phyloP scores from a whole-genome alignment of 1,140 invertebrate species.

The Atta colombica region DNA sequence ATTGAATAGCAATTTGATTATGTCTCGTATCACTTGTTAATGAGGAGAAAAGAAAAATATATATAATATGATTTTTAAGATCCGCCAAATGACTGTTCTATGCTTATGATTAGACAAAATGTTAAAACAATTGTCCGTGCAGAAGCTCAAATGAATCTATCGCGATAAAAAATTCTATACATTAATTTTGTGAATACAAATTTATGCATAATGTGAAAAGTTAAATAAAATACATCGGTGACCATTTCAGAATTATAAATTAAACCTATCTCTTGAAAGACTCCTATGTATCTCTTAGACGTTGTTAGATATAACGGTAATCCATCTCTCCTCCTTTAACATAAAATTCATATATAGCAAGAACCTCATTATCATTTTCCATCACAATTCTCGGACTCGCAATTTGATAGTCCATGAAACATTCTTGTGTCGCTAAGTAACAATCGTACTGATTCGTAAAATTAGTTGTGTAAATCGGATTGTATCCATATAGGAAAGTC shows the following conservation, averaged over 20 bases:
- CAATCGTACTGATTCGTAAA: background rate
- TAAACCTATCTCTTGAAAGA: background rate
- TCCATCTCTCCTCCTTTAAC: constrained; percentile 23
- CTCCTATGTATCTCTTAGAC: constrained; percentile 15
- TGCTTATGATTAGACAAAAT: background rate
- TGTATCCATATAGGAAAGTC: background rate
- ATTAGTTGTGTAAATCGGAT: constrained; percentile 31
- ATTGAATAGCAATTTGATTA: constrained; percentile 33
- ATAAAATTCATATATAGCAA: constrained; percentile 24
- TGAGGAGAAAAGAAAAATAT: background rate
- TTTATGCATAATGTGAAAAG: background rate
- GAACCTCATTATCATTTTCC: constrained; percentile 51
- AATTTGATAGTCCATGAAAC: constrained; percentile 23
- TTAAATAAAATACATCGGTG: background rate
- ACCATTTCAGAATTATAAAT: constrained; percentile 16
- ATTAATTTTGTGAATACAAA: constrained; percentile 24
- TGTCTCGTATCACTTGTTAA: background rate
- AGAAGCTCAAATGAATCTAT: background rate
- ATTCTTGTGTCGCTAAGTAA: constrained; percentile 19
- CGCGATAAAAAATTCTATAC: background rate
- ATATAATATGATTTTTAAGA: background rate
- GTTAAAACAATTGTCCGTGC: background rate
- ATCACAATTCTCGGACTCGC: constrained; percentile 20
- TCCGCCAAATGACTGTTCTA: background rate
- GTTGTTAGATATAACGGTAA: constrained; percentile 28